Evolutionary conservation across 2,113 vertebrate genomes (phyloP).

Genomic region (Ardeotis arabs): DNA sequence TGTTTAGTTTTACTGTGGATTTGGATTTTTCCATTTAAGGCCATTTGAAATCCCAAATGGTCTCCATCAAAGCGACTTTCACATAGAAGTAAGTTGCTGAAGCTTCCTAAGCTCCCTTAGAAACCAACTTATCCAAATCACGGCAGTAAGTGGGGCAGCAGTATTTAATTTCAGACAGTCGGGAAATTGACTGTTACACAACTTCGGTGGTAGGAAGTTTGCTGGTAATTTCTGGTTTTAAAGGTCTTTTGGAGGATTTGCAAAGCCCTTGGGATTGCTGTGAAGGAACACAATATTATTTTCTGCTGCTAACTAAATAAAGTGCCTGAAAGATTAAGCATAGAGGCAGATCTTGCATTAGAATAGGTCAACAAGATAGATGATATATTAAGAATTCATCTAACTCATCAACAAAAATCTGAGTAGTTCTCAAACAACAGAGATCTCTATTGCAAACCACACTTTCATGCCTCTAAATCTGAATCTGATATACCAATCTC

Average conservation of each 20-base stretch:
- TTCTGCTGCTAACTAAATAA: not conserved
- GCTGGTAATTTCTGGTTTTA: constrained; percentile 27
- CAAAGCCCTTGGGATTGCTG: not conserved
- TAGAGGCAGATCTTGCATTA: not conserved
- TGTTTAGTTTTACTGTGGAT: not conserved
- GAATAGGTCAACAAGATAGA: not conserved
- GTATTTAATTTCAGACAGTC: not conserved
- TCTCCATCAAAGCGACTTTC: not conserved
- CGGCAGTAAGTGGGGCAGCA: constrained; percentile 9
- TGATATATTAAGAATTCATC: not conserved
- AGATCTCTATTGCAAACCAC: not conserved
- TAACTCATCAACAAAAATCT: not conserved
- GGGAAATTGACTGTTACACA: not conserved
- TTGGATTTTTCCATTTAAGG: constrained; percentile 45
- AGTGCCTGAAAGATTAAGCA: not conserved
- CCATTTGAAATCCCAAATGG: constrained; percentile 27
- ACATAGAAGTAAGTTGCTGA: constrained; percentile 21
- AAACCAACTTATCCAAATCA: constrained; percentile 35
- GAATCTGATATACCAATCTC: not conserved
- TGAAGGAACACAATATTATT: not conserved
- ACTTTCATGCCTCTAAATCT: not conserved
- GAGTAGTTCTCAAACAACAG: not conserved
- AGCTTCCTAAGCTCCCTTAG: constrained; percentile 25
- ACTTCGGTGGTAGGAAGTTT: not conserved
- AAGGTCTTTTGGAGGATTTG: constrained; percentile 29